Evolutionary conservation across 2,888 invertebrate genomes (phyloP).

Genomic region (Trissoscelio sp.): DNA sequence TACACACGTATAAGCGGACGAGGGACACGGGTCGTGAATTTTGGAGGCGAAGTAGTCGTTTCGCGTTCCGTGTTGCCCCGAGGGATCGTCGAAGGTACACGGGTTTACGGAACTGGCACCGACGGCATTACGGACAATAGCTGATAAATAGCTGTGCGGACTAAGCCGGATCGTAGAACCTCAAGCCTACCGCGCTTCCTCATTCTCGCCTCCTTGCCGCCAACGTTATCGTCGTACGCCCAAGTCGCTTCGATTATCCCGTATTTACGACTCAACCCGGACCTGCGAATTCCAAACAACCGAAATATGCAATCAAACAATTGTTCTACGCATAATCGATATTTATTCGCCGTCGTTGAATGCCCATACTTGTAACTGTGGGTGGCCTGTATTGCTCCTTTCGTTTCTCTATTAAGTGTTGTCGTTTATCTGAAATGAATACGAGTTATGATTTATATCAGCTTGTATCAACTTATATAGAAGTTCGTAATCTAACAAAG

Average conservation of each 20-base stretch:
- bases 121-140: constrained; percentile 69
- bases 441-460: constrained; percentile 3
- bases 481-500: no score
- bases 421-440: constrained; percentile 20
- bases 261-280: constrained; percentile 58
- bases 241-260: constrained; percentile 55
- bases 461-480: neutral
- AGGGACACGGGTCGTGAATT: constrained; percentile 61
- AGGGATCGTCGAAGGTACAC: constrained; percentile 44
- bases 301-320: constrained; percentile 50
- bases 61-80: constrained; percentile 47
- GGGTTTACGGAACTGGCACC: constrained; percentile 62
- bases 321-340: constrained; percentile 35
- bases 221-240: constrained; percentile 40
- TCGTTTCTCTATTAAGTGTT: constrained; percentile 35
- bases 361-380: constrained; percentile 16
- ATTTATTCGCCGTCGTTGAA: constrained; percentile 29
- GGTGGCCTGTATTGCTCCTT: neutral
- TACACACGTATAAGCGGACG: constrained; percentile 37
- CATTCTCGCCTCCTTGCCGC: constrained; percentile 58
- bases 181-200: constrained; percentile 66
- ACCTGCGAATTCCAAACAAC: constrained; percentile 30
- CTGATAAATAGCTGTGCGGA: constrained; percentile 68
- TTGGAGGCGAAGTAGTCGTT: constrained; percentile 58
- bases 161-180: constrained; percentile 68